phyloP scores from a whole-genome alignment of 2,797 vertebrate genomes.

The Carduelis carduelis region DNA sequence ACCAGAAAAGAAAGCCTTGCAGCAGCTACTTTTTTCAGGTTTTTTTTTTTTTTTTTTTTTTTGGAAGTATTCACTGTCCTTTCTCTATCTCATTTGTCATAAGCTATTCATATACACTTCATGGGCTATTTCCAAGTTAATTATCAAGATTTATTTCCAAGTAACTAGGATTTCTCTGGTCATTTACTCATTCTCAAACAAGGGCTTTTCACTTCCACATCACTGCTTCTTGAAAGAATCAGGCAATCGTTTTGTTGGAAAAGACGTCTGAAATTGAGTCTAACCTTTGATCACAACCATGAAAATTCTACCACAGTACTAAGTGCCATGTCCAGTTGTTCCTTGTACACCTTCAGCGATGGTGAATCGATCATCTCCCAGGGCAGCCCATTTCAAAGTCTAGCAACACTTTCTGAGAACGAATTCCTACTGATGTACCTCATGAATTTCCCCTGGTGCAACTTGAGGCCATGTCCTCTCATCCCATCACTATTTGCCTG shows the following conservation, averaged over 20 bases:
- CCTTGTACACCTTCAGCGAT: fast-evolving
- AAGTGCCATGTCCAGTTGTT: no score
- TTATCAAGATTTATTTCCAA: not conserved
- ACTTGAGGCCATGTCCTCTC: no score
- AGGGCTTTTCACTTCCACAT: not conserved
- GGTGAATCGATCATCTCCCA: not conserved
- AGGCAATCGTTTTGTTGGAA: not conserved
- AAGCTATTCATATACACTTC: not conserved
- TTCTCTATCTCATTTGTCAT: not conserved
- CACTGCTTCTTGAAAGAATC: not conserved
- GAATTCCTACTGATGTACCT: not conserved
- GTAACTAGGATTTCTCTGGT: not conserved
- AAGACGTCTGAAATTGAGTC: not conserved
- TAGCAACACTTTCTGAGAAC: not conserved
- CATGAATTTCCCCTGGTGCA: not conserved
- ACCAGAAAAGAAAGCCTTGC: not conserved
- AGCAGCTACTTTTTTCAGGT: not conserved
- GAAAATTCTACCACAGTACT: not conserved
- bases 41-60: fast-evolving
- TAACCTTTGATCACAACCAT: not conserved
- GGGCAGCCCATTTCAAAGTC: not conserved
- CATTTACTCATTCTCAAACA: not conserved
- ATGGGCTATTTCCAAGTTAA: not conserved
- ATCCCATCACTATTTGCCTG: not conserved
- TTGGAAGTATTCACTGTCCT: not conserved